A percentile compares a stretch with the other conserved stretches of the same genome.
Evolutionary conservation across 2,888 invertebrate genomes (phyloP).

Genomic region (Syrista parreyssii): DNA sequence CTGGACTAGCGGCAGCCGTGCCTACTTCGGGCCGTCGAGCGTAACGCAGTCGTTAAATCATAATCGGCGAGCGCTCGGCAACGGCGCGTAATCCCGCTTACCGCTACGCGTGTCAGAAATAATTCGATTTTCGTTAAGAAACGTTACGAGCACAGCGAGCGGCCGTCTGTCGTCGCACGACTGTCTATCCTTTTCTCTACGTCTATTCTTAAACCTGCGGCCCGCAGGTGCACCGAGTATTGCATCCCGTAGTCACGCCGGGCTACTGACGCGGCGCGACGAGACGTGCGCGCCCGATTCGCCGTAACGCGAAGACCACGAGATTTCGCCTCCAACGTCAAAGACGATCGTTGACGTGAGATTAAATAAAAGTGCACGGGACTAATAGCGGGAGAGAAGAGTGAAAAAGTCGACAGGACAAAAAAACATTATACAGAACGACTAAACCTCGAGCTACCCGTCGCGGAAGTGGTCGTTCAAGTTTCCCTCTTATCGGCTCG

Average conservation of each 20-base stretch:
- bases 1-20: neutral
- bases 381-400: neutral
- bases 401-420: neutral
- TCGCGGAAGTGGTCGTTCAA: neutral
- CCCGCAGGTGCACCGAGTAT: neutral
- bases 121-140: conserved; percentile 33
- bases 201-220: neutral
- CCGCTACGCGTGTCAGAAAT: conserved; percentile 38
- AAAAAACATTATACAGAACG: neutral
- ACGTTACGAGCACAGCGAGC: too few relatives aligned
- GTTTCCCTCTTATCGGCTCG: neutral
- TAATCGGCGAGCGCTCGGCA: conserved; percentile 38
- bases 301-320: too few relatives aligned
- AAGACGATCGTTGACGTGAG: neutral
- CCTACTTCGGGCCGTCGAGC: conserved; percentile 23
- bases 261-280: neutral
- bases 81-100: conserved; percentile 25
- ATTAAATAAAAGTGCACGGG: neutral
- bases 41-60: conserved; percentile 49
- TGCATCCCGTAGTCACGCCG: neutral
- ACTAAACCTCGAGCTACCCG: neutral
- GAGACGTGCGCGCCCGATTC: too few relatives aligned
- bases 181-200: neutral
- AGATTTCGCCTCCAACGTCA: neutral
- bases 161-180: neutral